Evolutionary conservation across 1,140 invertebrate genomes (phyloP), one percentile per base, ranked within the genome.

Genomic region (Zaprionus capensis): DNA sequence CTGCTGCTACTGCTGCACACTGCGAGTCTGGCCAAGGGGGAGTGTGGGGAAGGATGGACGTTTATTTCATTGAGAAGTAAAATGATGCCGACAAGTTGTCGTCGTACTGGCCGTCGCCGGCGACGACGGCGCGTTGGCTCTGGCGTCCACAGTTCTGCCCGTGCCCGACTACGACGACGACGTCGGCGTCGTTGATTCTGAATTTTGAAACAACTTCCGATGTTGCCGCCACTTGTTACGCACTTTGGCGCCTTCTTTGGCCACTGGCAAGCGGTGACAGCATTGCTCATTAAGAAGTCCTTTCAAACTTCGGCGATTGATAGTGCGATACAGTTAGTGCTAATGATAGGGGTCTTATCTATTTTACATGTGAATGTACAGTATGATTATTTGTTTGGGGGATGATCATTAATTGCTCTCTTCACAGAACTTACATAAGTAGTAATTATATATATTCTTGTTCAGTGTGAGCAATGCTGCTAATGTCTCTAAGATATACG

Each of bases 41-140:
- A 12, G 0, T 24, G 51, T 24, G 51, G 17, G 17, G 55, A 34
- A 41, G 41, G 41, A 46, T 46, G 26, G 55, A 44, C 55, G 67
- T 56, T 62, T 26, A 65, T 44, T 68, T 71, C 71, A 83, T 83
- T 81, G 67, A 78, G 68, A 73, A 78, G 76, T 69, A 73, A 65
- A 73, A 74, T 82, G 66, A 64, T 80, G 83, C 83, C 83, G 83
- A 86, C 83, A 86, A 86, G 83, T 86, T 86, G 83, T 86, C 83
- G 83, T 87, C 83, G 78, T 74, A 62, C 69, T 87, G 76, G 71
- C 64, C 80, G 83, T 76, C 82, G 82, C 71, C 78, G 67, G 57
- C 67, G 41, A 44, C 41, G 41, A 36, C 12, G 34, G 66, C 51
- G 41, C 41, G 41, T 36, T 14, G 12, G 6, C 20, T 22, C 46